phyloP scores from a whole-genome alignment of 2,888 invertebrate species.

The Deilephila porcellus region DNA sequence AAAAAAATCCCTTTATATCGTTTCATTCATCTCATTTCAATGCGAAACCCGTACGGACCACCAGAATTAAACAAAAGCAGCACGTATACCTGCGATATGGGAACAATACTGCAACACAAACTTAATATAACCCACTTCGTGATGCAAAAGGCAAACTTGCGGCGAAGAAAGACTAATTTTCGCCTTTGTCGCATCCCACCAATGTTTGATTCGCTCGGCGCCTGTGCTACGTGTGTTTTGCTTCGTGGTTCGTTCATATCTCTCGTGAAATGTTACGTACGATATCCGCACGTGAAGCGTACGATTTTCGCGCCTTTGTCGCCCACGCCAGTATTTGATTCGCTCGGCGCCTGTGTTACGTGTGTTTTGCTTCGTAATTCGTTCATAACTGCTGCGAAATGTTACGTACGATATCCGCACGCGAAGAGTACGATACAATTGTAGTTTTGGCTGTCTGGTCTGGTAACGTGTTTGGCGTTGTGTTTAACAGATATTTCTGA shows the following conservation, averaged over 20 bases:
- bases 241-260: conserved; percentile 23
- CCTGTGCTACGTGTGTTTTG: conserved; percentile 27
- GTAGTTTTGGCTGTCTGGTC: no score
- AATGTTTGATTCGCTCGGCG: conserved; percentile 46
- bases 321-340: conserved; percentile 50
- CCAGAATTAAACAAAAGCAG: not conserved
- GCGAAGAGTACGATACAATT: not conserved
- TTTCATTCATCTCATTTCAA: not conserved
- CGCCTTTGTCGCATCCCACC: conserved; percentile 52
- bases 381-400: not conserved
- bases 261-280: not conserved
- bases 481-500: no score
- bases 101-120: conserved; percentile 17
- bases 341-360: conserved; percentile 31
- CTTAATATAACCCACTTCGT: conserved; percentile 15
- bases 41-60: not conserved
- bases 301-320: conserved; percentile 45
- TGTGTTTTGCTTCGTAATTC: conserved; percentile 22
- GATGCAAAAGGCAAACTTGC: conserved; percentile 54
- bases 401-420: not conserved
- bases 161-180: conserved; percentile 48
- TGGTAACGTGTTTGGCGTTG: no score
- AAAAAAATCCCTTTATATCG: no score
- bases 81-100: not conserved
- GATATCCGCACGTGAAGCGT: not conserved